Evolutionary conservation across 2,888 invertebrate genomes (phyloP), one percentile per base, ranked within the genome.

Genomic region (Euclidia mi): DNA sequence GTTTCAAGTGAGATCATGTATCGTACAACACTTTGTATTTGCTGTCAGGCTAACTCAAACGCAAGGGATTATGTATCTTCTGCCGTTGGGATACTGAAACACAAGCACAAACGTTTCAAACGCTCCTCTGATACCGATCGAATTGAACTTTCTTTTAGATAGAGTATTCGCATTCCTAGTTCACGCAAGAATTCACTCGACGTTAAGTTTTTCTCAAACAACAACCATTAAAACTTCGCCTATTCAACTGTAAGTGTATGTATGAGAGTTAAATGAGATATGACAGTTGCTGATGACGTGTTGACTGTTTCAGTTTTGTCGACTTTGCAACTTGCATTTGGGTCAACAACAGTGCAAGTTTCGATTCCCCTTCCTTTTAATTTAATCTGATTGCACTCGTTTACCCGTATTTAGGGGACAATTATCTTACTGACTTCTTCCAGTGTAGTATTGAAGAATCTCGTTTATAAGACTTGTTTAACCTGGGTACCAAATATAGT

Each of bases 111-210:
- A 37, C 56, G 56, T 59, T 56, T 67, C 48, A 63, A 15, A 11
- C 11, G 28, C 25, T 34, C 25, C 28, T 28, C 15, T 11, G 37
- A 37, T 4, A 40, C 61, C 75, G 76, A 71, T 70, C 57, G 47
- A 60, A 73, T 66, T 65, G 67, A 82, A 82, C 78, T 83, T 85
- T 81, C 76, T 79, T 77, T 74, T 80, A 77, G 78, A 85, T 81
- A 12, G 78, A 82, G 74, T 80, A 80, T 79, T 82, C 82, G 71
- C 80, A 82, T 85, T 85, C 67, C 77, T 79, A 76, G 73, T 79
- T 86, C 74, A 84, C 85, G 80, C 81, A 83, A 85, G 86, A 82
- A 83, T 86, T 85, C 82, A 81, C 82, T 87, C 68, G 60, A 70
- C 72, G 77, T 78, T 72, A 79, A 86, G 79, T 84, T 87, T 87